Evolutionary conservation across 2,888 invertebrate species (phyloP), one percentile per base, ranked within the genome.

Genomic region (Apodemia mormo): DNA sequence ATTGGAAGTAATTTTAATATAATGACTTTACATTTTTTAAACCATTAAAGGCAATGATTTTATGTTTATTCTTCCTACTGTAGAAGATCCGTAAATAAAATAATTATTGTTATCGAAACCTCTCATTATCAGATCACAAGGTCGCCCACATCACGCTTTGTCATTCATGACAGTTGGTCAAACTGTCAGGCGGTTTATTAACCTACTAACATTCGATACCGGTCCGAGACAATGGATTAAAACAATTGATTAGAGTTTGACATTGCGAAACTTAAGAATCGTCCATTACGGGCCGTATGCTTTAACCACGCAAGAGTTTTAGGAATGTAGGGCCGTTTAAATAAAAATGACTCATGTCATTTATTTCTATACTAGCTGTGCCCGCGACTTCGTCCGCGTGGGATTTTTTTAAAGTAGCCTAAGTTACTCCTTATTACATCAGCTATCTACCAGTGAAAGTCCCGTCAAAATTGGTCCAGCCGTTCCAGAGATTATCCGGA

Each of bases 131-230:
- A 66, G 66, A 56, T 45, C 56, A 14, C 77, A 78, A 77, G 76
- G 78, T 68, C 74, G 68, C 66, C 65, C 72, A 65, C 72, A 77
- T 76, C 78, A 78, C 77, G 77, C 67, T 68, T 68, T 66, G 43
- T 68, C 68, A 68, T 66, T 68, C 70, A 66, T 52, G 67, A 65
- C 22, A 22, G 22, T 22, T 22, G 69, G 66, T 65, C 72, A 58
- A 70, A 73, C 70, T 75, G 76, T 74, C 75, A 75, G 74, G 74
- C 73, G 74, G 75, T 73, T 76, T 78, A 76, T 72, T 78, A 78
- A 75, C 77, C 77, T 66, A 79, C 75, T 78, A 71, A 76, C 77
- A 76, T 77, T 76, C 71, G 66, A 70, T 72, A 77, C 76, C 74
- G 73, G 76, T 77, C 70, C 12, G 52, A 77, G 45, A 78, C 77